These are phyloP conservation scores for Petrophora chlorosata DNA, from an alignment of 2,888 invertebrate genomes.

Conservation along the genomic window DNA sequence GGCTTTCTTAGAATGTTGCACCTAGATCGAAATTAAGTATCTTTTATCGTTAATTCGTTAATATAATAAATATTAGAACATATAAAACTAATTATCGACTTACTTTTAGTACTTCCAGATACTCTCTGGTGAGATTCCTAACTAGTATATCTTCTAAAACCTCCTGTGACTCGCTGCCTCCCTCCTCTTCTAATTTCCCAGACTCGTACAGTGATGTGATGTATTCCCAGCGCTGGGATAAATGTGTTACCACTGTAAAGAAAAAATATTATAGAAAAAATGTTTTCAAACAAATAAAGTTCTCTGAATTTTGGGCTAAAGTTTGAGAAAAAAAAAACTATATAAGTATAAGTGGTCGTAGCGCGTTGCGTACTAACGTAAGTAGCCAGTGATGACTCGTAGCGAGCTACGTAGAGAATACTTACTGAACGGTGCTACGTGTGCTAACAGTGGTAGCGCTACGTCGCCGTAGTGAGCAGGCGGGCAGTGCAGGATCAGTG, in stretches of 20 bases:
- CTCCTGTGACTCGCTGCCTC: slow-evolving; percentile 90
- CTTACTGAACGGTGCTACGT: slow-evolving; percentile 91
- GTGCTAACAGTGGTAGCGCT: slow-evolving; percentile 90
- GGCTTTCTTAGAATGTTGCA: too few relatives aligned
- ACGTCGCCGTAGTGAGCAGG: slow-evolving; percentile 90
- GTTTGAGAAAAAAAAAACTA: too few relatives aligned
- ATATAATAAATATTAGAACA: too few relatives aligned
- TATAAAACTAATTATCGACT: too few relatives aligned
- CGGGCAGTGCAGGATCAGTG: slow-evolving; percentile 93
- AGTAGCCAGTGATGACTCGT: slow-evolving; percentile 93
- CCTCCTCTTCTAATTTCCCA: slow-evolving; percentile 90
- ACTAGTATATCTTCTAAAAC: slow-evolving; percentile 94
- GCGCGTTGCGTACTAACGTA: slow-evolving; percentile 91
- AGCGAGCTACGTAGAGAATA: too few relatives aligned
- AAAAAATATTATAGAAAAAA: not conserved
- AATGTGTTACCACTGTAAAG: slow-evolving; percentile 85
- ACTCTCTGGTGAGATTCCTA: slow-evolving; percentile 93
- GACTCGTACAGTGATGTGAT: slow-evolving; percentile 90
- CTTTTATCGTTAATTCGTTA: too few relatives aligned
- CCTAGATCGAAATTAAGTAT: too few relatives aligned
- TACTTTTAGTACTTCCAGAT: slow-evolving; percentile 91
- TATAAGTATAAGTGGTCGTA: slow-evolving; percentile 94
- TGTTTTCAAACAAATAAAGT: too few relatives aligned
- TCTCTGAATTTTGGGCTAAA: too few relatives aligned
- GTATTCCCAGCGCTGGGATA: slow-evolving; percentile 91